Evolutionary conservation across 1,140 invertebrate genomes (phyloP), one percentile per base, ranked within the genome.

Genomic region (Camponotus vicinus): DNA sequence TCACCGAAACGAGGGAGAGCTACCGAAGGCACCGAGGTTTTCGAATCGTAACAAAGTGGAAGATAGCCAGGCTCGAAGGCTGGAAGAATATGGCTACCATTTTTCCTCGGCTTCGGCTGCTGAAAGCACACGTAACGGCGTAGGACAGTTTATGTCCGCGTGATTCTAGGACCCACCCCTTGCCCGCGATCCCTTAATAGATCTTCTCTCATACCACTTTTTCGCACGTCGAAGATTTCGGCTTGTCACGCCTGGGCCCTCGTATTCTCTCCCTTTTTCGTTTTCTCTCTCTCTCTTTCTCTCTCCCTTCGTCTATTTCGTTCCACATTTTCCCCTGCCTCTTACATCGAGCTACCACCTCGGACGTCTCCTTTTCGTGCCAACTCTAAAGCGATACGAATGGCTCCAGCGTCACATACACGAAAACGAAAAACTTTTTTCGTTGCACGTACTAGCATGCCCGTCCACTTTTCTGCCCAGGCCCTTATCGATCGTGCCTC

Each of bases 41-140:
- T 89, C 88, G 88, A 90, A 90, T 90, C 79, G 89, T 90, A 90
- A 90, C 89, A 90, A 90, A 90, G 85, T 90, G 88, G 88, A 89
- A 85, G 85, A 87, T 90, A 90, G 88, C 87, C 79, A n/a, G 76
- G 70, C 69, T 89, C 69, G 87, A 90, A 89, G 73, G 73, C 69
- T 59, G 80, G 73, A 67, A 87, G 89, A 87, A 90, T 89, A 90
- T 87, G 88, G 78, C 88, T 59, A 76, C 88, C 88, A 90, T 90
- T 90, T 90, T 90, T 90, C 89, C 85, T 89, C 78, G 84, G 85
- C 85, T 87, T 83, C 88, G 88, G 49, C 59, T 88, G 88, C 67
- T 89, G 88, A 89, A 89, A 89, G 88, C 83, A 85, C 88, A 89
- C 87, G 88, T 89, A 89, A 89, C 87, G 87, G 70, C 63, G 67